Percentiles rank a stretch among this genome's conserved stretches.
Conservation (phyloP, 2,113 vertebrate genomes). For the Pseudonaja textilis region DNA sequence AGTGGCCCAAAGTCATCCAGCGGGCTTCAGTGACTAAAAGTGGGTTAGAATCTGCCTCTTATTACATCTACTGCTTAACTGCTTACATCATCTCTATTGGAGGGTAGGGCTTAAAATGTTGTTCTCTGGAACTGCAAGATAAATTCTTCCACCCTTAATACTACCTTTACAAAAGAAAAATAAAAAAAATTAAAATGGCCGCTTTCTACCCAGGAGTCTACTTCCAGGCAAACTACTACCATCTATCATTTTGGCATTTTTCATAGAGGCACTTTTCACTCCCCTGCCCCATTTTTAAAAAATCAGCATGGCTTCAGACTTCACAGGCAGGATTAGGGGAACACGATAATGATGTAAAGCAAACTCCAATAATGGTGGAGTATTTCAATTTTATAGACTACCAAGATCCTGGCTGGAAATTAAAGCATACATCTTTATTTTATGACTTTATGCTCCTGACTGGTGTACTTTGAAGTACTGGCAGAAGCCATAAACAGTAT, state of each 20-base stretch:
- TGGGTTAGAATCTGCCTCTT: background rate
- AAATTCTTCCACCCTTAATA: conserved; percentile 18
- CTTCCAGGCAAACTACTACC: background rate
- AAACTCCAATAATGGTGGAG: conserved; percentile 47
- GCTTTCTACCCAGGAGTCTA: background rate
- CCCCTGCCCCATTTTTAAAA: background rate
- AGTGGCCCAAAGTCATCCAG: background rate
- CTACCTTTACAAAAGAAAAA: background rate
- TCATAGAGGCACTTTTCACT: background rate
- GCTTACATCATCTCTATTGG: background rate
- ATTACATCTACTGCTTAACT: background rate
- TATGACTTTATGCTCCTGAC: conserved; percentile 4
- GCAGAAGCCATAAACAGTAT: conserved; percentile 30
- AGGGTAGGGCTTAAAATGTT: background rate
- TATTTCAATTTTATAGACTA: conserved; percentile 52
- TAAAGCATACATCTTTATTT: conserved; percentile 45
- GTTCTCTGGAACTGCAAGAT: conserved; percentile 37
- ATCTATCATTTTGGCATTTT: background rate
- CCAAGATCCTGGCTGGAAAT: conserved; percentile 57
- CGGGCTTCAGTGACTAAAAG: background rate
- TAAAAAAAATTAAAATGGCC: background rate
- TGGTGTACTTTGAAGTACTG: background rate
- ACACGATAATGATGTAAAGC: conserved; percentile 36
- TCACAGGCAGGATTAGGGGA: background rate
- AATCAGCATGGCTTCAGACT: background rate